Base-by-base conservation (phyloP, 2,113 vertebrate species). In the Empidonax traillii region DNA sequence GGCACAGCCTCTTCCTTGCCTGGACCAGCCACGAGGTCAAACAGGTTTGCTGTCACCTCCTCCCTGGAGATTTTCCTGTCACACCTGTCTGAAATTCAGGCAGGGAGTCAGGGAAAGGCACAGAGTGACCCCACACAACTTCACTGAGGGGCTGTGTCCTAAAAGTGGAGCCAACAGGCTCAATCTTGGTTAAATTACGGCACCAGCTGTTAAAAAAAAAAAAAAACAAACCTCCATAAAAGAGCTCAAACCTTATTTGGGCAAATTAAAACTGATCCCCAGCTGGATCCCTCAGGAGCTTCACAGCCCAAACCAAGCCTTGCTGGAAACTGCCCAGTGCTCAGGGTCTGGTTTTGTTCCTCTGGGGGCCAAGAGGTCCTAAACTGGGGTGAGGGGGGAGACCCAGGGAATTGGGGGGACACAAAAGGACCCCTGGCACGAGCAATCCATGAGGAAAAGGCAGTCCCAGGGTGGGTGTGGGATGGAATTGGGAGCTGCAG, bases 111-210 rank as follows among this genome's bases (percentile, higher is more conserved):
- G n/a, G n/a, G 30, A 56, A 35, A 24, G 23, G 51, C 62, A 27
- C 6, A 6, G 11, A 0, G 3, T 0, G 6, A n/a, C 17, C 74
- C 62, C 43, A 12, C 0, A 0, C 7, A 17, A 16, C 6, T 22
- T 17, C 81, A 28, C 3, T 3, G 17, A 0, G 1, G 8, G 12
- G 17, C 49, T 6, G n/a, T 0, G 43, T 3, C 55, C 31, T 20
- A 2, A 3, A 62, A 77, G 28, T 23, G 12, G 13, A 15, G 52
- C 9, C 59, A 39, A 49, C 4, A 11, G 17, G 52, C 5, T 43
- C 30, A 51, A n/a, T 52, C 69, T 39, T 17, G 73, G 49, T 35
- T 30, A 79, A 91, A 91, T 14, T 4, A 3, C 58, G 69, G 62
- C 52, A 20, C 10, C 25, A 25, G 72, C 20, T 51, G 49, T 27